Percentiles rank a stretch among this genome's conserved stretches.
Conservation (phyloP, 2,113 vertebrate genomes). For the Scatophagus argus region DNA sequence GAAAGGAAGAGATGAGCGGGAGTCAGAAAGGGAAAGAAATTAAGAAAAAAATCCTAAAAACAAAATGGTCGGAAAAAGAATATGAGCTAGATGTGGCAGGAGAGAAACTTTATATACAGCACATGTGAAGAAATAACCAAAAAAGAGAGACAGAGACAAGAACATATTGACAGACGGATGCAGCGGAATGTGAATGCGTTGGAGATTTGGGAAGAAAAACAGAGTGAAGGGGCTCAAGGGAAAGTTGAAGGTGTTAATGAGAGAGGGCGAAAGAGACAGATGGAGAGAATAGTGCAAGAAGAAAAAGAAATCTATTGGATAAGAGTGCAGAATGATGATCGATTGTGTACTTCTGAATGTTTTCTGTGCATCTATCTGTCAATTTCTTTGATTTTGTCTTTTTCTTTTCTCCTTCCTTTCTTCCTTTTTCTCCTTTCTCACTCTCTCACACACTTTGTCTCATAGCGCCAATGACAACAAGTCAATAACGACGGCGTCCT, state of each 20-base stretch:
- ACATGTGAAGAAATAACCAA: not conserved
- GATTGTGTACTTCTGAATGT: constrained; percentile 34
- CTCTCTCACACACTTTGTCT: not conserved
- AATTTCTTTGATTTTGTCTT: constrained; percentile 28
- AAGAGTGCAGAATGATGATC: constrained; percentile 39
- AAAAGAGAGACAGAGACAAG: not conserved
- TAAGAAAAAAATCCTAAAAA: not conserved
- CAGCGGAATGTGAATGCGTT: constrained; percentile 45
- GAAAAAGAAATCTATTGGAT: constrained; percentile 28
- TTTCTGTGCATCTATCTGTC: constrained; percentile 13
- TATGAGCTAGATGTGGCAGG: not conserved
- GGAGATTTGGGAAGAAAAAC: constrained; percentile 23
- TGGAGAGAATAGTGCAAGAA: constrained; percentile 1
- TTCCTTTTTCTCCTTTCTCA: not conserved
- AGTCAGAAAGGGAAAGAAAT: not conserved
- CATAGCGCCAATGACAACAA: constrained; percentile 30
- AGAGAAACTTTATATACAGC: not conserved
- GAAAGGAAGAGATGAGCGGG: not conserved
- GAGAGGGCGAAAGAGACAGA: constrained; percentile 20
- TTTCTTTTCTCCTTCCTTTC: not conserved
- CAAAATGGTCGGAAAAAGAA: not conserved
- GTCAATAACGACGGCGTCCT: not conserved
- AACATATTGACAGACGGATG: constrained; percentile 36
- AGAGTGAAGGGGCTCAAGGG: constrained; percentile 31
- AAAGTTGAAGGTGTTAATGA: constrained; percentile 48